These are phyloP conservation scores for Gymnocheta viridis DNA, from an alignment of 2,888 invertebrate species.

Conservation along the genomic window DNA sequence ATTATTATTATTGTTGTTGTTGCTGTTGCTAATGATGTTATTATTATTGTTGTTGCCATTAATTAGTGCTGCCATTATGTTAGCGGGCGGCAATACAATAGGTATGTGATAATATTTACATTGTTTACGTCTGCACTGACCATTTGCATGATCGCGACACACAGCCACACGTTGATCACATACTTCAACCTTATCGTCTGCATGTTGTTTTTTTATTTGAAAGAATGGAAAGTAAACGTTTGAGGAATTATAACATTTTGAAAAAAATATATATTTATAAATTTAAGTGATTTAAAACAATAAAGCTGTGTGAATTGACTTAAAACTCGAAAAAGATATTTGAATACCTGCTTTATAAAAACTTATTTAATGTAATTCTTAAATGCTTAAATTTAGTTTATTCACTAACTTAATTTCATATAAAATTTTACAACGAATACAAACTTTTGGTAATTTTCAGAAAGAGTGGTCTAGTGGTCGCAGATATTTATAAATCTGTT, in stretches of 20 bases:
- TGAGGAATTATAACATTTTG: background rate
- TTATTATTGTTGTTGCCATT: constrained; percentile 75
- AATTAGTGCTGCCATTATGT: constrained; percentile 86
- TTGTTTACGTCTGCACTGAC: constrained; percentile 94
- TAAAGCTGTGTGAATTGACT: constrained; percentile 44
- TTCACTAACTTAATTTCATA: background rate
- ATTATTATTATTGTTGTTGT: constrained; percentile 70
- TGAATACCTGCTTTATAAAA: constrained; percentile 32
- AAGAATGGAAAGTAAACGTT: constrained; percentile 24
- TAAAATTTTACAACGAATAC: no score
- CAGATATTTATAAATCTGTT: no score
- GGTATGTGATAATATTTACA: constrained; percentile 99
- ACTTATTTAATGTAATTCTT: background rate
- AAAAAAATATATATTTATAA: background rate
- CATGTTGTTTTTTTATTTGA: background rate
- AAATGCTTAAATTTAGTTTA: background rate
- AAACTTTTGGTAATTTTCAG: no score
- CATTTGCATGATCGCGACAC: constrained; percentile 97
- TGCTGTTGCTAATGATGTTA: constrained; percentile 67
- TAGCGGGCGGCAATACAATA: constrained; percentile 92
- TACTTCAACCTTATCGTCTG: constrained; percentile 97
- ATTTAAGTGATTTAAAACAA: constrained; percentile 1
- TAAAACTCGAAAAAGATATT: background rate
- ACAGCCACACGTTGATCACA: constrained; percentile 97
- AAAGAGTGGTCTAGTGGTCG: no score